These are phyloP conservation scores for Calosoma granatense DNA, from an alignment of 1,140 invertebrate species.

Conservation along the genomic window DNA sequence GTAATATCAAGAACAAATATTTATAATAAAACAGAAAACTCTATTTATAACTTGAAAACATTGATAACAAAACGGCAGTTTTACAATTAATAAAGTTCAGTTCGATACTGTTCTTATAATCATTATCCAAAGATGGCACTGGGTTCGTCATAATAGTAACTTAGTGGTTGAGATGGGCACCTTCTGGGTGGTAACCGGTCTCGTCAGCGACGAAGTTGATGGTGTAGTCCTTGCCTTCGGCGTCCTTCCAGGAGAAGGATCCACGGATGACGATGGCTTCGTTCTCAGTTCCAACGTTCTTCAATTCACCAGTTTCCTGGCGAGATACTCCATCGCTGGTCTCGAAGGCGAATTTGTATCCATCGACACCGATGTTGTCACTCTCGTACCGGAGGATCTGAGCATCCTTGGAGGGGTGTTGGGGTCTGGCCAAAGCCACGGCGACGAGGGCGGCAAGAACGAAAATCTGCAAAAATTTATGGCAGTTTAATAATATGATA, in stretches of 20 bases:
- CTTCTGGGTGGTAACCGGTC: conserved; percentile 21
- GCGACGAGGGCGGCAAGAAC: conserved; percentile 8
- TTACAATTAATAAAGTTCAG: too few relatives aligned
- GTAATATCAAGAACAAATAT: background rate
- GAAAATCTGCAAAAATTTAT: conserved; percentile 25
- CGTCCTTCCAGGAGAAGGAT: conserved; percentile 31
- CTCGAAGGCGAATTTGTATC: conserved; percentile 18
- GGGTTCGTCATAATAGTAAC: background rate
- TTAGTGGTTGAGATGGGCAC: conserved; percentile 9
- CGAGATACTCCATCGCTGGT: conserved; percentile 38
- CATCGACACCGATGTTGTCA: conserved; percentile 1
- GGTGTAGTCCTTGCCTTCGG: conserved; percentile 23
- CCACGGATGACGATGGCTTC: conserved; percentile 24
- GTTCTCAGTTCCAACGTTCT: conserved; percentile 30
- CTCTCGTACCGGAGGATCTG: background rate
- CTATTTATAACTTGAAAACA: background rate
- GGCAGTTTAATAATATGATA: too few relatives aligned
- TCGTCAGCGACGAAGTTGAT: conserved; percentile 26
- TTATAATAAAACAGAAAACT: background rate
- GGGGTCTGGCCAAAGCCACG: conserved; percentile 5
- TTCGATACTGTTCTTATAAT: too few relatives aligned
- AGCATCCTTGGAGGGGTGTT: conserved; percentile 9
- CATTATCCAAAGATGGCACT: background rate
- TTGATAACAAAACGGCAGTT: background rate
- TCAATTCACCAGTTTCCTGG: conserved; percentile 34